These are phyloP conservation scores for Cinara cedri DNA, from an alignment of 2,888 invertebrate genomes.

Conservation along the genomic window DNA sequence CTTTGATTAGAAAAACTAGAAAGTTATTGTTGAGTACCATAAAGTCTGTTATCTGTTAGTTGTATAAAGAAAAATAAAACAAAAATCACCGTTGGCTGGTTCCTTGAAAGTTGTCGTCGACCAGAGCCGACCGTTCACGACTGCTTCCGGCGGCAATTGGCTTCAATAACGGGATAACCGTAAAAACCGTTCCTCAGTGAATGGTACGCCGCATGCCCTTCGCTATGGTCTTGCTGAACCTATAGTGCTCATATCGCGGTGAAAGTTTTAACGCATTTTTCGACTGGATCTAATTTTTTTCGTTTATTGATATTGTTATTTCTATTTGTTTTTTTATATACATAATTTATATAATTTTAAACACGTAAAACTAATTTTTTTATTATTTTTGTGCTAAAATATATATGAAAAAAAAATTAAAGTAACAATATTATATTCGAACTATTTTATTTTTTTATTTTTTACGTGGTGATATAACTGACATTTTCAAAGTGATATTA, in stretches of 20 bases:
- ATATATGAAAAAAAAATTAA: neutral
- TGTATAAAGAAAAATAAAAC: neutral
- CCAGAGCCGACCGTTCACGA: constrained; percentile 40
- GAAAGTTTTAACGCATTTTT: constrained; percentile 49
- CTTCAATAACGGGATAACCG: constrained; percentile 56
- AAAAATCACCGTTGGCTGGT: constrained; percentile 38
- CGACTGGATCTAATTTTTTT: constrained; percentile 1
- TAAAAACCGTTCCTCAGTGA: constrained; percentile 54
- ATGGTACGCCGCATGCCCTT: constrained; percentile 55
- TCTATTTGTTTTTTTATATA: neutral
- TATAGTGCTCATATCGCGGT: constrained; percentile 29
- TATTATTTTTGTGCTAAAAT: neutral
- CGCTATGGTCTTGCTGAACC: constrained; percentile 46
- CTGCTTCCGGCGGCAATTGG: constrained; percentile 51
- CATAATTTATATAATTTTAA: neutral
- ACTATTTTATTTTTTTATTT: neutral
- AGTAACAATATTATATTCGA: neutral
- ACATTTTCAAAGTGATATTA: constrained; percentile 28
- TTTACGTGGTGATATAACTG: constrained; percentile 7
- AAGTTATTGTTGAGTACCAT: constrained; percentile 17
- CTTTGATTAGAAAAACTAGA: constrained; percentile 41
- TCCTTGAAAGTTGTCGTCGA: constrained; percentile 52
- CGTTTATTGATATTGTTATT: neutral
- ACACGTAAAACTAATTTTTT: neutral
- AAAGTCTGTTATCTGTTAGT: constrained; percentile 4